phyloP scores from a whole-genome alignment of 2,113 vertebrate genomes.

The Phoenicopterus ruber region DNA sequence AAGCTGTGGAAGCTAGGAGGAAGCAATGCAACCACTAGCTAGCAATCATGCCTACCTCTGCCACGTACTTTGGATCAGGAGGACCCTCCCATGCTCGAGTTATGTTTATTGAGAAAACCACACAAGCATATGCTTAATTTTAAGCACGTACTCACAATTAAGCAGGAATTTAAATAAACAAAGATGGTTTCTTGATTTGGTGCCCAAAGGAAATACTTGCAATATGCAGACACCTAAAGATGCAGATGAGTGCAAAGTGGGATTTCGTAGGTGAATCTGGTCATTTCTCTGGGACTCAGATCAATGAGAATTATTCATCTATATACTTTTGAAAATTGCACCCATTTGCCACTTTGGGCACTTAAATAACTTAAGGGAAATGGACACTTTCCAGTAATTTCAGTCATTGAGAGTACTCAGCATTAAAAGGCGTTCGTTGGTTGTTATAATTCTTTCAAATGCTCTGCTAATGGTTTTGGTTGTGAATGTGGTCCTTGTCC shows the following conservation, averaged over 20 bases:
- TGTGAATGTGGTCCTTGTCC: neutral
- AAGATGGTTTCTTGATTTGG: neutral
- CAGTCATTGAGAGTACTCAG: conserved; percentile 30
- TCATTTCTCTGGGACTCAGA: neutral
- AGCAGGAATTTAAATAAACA: neutral
- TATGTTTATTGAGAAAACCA: neutral
- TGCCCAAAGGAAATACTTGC: neutral
- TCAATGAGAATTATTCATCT: conserved; percentile 33
- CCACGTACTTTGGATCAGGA: neutral
- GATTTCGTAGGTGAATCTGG: neutral
- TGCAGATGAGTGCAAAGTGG: neutral
- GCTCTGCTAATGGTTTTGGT: conserved; percentile 15
- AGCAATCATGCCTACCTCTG: neutral
- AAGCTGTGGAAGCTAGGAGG: neutral
- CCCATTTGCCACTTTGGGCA: conserved; percentile 19
- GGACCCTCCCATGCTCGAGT: neutral
- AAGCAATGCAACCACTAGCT: neutral
- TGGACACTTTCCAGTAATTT: conserved; percentile 36
- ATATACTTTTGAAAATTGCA: conserved; percentile 11
- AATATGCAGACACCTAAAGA: neutral
- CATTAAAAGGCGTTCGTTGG: conserved; percentile 5
- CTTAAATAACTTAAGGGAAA: conserved; percentile 47
- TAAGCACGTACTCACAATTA: rapidly evolving
- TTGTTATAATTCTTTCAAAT: conserved; percentile 38
- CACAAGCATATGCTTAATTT: neutral